Evolutionary conservation across 2,797 vertebrate genomes (phyloP).

Genomic region (Oryzias sinensis): DNA sequence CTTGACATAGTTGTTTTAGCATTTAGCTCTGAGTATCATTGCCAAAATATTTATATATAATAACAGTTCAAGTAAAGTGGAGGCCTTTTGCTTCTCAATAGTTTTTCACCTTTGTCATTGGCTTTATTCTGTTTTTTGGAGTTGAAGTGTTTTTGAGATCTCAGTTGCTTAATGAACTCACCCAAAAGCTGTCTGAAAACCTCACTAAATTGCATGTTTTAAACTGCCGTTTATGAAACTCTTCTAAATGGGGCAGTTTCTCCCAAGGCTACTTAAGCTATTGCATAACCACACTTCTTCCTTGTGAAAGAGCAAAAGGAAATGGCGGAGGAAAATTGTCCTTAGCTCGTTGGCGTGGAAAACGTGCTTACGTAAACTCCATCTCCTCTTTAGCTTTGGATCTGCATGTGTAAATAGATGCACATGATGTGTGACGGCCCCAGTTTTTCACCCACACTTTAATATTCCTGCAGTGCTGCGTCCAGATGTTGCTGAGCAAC

Average conservation of each 20-base stretch:
- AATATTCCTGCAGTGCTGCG: constrained; percentile 39
- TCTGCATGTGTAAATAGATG: constrained; percentile 15
- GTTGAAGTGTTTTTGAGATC: too few relatives aligned
- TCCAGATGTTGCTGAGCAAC: constrained; percentile 72
- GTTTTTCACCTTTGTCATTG: too few relatives aligned
- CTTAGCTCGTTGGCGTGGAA: constrained; percentile 10
- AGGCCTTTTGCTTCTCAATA: too few relatives aligned
- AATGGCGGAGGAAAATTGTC: constrained; percentile 48
- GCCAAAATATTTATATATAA: too few relatives aligned
- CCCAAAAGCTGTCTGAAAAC: not conserved
- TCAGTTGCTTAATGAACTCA: not conserved
- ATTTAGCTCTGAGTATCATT: too few relatives aligned
- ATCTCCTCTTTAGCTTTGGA: constrained; percentile 1
- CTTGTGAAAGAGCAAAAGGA: constrained; percentile 47
- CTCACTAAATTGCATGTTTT: too few relatives aligned
- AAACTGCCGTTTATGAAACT: not conserved
- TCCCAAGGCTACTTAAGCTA: constrained; percentile 5
- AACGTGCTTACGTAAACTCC: constrained; percentile 2
- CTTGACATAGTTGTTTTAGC: too few relatives aligned
- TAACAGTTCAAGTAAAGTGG: too few relatives aligned
- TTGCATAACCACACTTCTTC: constrained; percentile 47
- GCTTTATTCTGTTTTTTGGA: too few relatives aligned
- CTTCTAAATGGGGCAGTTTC: not conserved
- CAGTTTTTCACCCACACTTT: constrained; percentile 45
- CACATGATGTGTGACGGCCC: constrained; percentile 22